These are phyloP conservation scores for Aurelia aurita DNA, from an alignment of 30 jellyfish, hydroid and myxozoan genomes.

Conservation along the genomic window DNA sequence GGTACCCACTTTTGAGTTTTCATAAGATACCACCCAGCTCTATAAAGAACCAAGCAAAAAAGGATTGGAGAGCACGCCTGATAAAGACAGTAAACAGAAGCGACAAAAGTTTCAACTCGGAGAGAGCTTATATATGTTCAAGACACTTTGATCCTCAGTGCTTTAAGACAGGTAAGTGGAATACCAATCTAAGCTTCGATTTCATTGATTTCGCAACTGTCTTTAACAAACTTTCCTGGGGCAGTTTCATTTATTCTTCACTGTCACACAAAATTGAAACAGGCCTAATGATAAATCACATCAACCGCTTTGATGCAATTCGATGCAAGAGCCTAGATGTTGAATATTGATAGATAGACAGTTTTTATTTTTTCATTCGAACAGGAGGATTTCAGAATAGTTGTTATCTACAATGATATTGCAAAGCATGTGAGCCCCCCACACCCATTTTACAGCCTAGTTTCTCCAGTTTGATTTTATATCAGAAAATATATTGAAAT, in stretches of 20 bases:
- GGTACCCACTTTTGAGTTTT: slow-evolving; percentile 31
- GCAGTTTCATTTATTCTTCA: no score
- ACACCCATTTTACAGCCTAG: no score
- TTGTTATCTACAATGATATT: no score
- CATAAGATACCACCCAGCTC: slow-evolving; percentile 42
- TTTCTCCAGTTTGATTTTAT: no score
- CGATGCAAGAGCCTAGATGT: no score
- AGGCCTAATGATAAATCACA: background rate
- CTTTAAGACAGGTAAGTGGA: slow-evolving; percentile 45
- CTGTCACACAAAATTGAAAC: no score
- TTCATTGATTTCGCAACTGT: background rate
- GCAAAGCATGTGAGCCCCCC: no score
- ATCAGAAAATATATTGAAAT: no score
- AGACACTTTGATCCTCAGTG: slow-evolving; percentile 49
- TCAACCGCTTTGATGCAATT: background rate
- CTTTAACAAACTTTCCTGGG: no score
- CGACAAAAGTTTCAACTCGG: slow-evolving; percentile 45
- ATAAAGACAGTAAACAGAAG: slow-evolving; percentile 34
- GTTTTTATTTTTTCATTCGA: no score
- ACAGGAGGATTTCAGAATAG: no score
- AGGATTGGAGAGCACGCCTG: slow-evolving; percentile 49
- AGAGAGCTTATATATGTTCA: slow-evolving; percentile 51
- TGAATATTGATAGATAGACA: no score
- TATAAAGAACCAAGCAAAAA: slow-evolving; percentile 19
- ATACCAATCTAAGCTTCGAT: background rate